A percentile compares a stretch with the other conserved stretches of the same genome.
phyloP scores from a whole-genome alignment of 2,888 invertebrate genomes.

The Philereme transversata region DNA sequence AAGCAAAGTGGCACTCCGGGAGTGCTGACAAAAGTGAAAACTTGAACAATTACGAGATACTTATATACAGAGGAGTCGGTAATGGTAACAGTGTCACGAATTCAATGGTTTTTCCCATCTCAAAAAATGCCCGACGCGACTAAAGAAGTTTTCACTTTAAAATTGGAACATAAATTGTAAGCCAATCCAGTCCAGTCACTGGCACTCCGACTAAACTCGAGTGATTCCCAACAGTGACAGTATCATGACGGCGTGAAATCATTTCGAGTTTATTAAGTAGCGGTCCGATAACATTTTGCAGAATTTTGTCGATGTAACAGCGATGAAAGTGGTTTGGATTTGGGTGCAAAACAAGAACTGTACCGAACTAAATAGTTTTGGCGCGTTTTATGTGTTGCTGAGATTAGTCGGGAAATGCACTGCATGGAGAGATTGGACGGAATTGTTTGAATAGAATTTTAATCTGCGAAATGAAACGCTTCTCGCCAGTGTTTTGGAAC shows the following conservation, averaged over 20 bases:
- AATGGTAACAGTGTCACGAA: too few relatives aligned
- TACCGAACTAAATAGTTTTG: constrained; percentile 15
- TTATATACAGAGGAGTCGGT: too few relatives aligned
- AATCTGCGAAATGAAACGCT: constrained; percentile 4
- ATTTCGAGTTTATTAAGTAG: constrained; percentile 19
- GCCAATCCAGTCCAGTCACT: background rate
- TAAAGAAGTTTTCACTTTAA: too few relatives aligned
- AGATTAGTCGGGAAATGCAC: constrained; percentile 11
- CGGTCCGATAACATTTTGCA: constrained; percentile 12
- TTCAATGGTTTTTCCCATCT: too few relatives aligned
- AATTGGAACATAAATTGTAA: too few relatives aligned
- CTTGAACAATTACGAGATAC: too few relatives aligned
- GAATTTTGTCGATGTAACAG: constrained; percentile 22
- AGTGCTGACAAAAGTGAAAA: too few relatives aligned
- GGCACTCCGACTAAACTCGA: background rate
- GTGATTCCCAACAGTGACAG: background rate
- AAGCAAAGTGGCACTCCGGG: too few relatives aligned
- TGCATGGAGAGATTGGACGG: background rate
- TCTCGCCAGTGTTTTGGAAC: background rate
- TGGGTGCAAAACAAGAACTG: constrained; percentile 17
- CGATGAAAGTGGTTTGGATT: constrained; percentile 27
- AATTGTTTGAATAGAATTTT: constrained; percentile 8
- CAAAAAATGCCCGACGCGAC: too few relatives aligned
- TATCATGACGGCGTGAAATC: background rate
- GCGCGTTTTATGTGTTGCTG: constrained; percentile 7